Evolutionary conservation across 1,140 invertebrate species (phyloP).

Genomic region (Papilio glaucus): DNA sequence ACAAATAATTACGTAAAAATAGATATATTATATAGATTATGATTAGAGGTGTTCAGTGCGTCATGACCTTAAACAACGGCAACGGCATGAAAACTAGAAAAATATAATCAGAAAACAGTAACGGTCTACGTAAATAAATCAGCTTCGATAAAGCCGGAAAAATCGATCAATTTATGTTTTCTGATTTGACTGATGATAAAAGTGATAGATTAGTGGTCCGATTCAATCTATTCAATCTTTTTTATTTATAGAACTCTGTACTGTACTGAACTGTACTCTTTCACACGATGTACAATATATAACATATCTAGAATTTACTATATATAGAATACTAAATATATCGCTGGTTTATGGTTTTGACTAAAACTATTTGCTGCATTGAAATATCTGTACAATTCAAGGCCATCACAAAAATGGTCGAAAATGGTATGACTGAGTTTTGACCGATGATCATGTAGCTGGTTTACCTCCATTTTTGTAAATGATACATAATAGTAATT

Average conservation of each 20-base stretch:
- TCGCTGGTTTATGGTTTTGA: not conserved
- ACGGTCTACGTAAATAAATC: not conserved
- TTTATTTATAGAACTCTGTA: not conserved
- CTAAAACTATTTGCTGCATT: too few species aligned
- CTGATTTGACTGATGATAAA: slow-evolving; percentile 6
- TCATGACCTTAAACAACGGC: not conserved
- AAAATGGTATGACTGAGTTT: too few species aligned
- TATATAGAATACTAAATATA: not conserved
- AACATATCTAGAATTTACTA: not conserved
- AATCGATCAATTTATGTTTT: slow-evolving; percentile 8
- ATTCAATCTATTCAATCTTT: not conserved
- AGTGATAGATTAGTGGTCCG: not conserved
- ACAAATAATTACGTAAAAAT: too few species aligned
- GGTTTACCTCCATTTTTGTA: too few species aligned
- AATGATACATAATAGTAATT: too few species aligned
- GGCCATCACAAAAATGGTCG: too few species aligned
- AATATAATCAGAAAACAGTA: not conserved
- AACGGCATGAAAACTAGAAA: not conserved
- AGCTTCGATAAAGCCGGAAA: slow-evolving; percentile 5
- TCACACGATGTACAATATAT: not conserved
- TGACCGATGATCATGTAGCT: too few species aligned
- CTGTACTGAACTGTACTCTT: not conserved
- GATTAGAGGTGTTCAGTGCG: not conserved
- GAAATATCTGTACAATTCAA: too few species aligned
- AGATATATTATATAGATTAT: too few species aligned